Conservation (phyloP, 1,140 invertebrate species). For the Holcopasites calliopsidis region DNA sequence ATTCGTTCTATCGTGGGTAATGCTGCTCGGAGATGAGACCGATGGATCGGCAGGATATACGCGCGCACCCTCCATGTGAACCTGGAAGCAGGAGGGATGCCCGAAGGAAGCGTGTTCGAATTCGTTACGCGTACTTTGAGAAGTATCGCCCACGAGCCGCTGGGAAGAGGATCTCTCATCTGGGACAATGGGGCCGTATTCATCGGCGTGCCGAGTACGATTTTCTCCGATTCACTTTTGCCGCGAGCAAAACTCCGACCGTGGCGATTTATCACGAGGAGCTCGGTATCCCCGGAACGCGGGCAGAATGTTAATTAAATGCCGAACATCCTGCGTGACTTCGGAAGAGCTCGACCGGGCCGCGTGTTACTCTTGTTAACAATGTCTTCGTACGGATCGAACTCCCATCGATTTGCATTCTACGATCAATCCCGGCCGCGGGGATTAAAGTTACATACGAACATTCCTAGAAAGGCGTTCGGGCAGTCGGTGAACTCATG, state of each 20-base stretch:
- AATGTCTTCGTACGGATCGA: too few relatives aligned
- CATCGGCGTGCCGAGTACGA: neutral
- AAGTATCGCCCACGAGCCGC: neutral
- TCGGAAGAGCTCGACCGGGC: too few relatives aligned
- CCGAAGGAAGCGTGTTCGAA: slow-evolving; percentile 2
- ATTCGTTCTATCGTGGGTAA: neutral
- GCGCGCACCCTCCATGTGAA: slow-evolving; percentile 17
- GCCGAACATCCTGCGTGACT: neutral
- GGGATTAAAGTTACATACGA: neutral
- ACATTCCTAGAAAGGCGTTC: neutral
- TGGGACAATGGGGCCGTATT: slow-evolving; percentile 7
- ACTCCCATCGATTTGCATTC: neutral
- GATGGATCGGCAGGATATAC: neutral
- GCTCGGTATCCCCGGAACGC: neutral
- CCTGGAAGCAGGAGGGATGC: neutral
- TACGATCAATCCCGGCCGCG: neutral
- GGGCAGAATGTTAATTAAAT: neutral
- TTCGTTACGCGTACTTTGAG: slow-evolving; percentile 33
- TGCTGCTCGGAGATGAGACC: neutral
- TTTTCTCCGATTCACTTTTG: slow-evolving; percentile 20
- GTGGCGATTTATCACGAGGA: slow-evolving; percentile 16
- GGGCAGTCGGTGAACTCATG: neutral
- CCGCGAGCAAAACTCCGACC: slow-evolving; percentile 9
- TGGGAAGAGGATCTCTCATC: slow-evolving; percentile 18
- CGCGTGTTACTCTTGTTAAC: too few relatives aligned